phyloP scores from a whole-genome alignment of 2,113 vertebrate genomes.

The Choloepus hoffmanni region DNA sequence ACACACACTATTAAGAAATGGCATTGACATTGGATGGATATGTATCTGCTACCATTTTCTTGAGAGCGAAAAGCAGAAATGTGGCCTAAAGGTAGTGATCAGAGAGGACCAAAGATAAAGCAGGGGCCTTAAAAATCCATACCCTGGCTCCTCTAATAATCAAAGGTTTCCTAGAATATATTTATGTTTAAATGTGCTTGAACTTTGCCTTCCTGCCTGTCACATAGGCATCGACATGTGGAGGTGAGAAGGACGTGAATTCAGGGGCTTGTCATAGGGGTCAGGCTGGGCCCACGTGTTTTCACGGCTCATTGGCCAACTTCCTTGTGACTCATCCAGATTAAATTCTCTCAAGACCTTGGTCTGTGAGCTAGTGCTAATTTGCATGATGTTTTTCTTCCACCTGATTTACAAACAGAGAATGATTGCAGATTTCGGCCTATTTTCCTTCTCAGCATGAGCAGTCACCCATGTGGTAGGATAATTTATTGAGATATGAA shows the following conservation, averaged over 20 bases:
- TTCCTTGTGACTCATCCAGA: conserved; percentile 28
- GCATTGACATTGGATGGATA: neutral
- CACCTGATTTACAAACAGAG: conserved; percentile 38
- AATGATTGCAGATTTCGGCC: neutral
- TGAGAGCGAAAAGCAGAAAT: neutral
- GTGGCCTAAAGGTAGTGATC: neutral
- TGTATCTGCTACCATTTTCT: neutral
- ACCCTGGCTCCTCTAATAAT: neutral
- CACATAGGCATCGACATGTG: neutral
- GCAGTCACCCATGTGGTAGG: neutral
- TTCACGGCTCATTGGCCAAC: neutral
- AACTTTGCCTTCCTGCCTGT: neutral
- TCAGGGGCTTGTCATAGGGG: fast-evolving
- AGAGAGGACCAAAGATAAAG: neutral
- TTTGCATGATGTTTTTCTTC: conserved; percentile 37
- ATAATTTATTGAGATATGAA: conserved; percentile 17
- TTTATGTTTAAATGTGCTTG: neutral
- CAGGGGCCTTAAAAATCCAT: neutral
- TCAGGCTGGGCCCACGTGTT: neutral
- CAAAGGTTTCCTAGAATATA: neutral
- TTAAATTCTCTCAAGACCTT: conserved; percentile 24
- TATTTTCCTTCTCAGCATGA: neutral
- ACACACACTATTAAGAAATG: neutral
- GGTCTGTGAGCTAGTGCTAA: conserved; percentile 26
- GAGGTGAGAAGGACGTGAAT: neutral